Evolutionary conservation across 1,140 invertebrate genomes (phyloP), one percentile per base, ranked within the genome.

Genomic region (Orchesella cincta): DNA sequence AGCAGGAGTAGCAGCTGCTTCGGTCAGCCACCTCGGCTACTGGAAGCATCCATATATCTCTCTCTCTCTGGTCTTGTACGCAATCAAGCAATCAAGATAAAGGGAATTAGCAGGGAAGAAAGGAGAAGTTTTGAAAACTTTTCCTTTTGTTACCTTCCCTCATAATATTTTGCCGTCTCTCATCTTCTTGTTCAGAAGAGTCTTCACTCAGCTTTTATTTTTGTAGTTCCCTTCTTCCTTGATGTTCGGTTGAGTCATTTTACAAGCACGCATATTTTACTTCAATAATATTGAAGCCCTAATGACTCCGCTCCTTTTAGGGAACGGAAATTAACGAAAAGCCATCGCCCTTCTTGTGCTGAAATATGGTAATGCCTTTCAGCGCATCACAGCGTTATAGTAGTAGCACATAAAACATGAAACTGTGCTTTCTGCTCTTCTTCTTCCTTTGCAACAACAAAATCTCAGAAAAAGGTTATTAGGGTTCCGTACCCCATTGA

Each of bases 291-390:
- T 67, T 67, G 62, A 67, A 67, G 33, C 31, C 62, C 62, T 67
- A 67, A 67, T 67, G 62, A 67, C 62, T 67, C 62, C 31, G 5
- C 31, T 29, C 62, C 62, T 67, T 67, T 67, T 67, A 67, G 62
- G 62, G 62, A 67, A 33, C 1, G 62, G 31, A 67, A 67, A 67
- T 67, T 67, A 67, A 67, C 62, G 62, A 67, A 67, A 67, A 67
- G 62, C 62, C 62, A 67, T 67, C 62, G 62, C 62, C 62, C 62
- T 57, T 33, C 62, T 67, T 67, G 3, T 29, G 3, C 62, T 57
- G 52, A 57, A 57, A 57, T 57, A 57, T 57, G 52, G 52, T 57
- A 18, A 57, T 57, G 52, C 52, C 14, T 57, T 23, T 57, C 52
- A 57, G 52, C n/a, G n/a, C 52, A 57, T 3, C 14, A 57, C n/a